A percentile compares a stretch with the other conserved stretches of the same genome.
Conservation (phyloP, 2,888 invertebrate genomes). For the Ochropleura leucogaster region DNA sequence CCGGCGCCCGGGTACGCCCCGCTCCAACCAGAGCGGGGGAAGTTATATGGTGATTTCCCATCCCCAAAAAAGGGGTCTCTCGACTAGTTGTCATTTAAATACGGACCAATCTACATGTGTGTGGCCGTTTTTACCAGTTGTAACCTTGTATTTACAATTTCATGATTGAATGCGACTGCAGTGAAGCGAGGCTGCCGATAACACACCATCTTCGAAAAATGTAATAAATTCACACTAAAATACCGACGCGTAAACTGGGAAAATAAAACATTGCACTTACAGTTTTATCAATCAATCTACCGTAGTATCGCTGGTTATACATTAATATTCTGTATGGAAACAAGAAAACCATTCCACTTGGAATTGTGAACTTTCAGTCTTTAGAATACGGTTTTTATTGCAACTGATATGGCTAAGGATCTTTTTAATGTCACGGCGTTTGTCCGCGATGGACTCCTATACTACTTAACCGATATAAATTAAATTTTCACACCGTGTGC, state of each 20-base stretch:
- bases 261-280: conserved; percentile 30
- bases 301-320: neutral
- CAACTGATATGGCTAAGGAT: neutral
- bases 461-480: too few species aligned
- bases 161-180: conserved; percentile 27
- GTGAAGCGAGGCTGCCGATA: conserved; percentile 41
- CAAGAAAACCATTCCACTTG: neutral
- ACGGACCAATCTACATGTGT: neutral
- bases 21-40: too few species aligned
- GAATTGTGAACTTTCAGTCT: neutral
- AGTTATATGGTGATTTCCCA: too few species aligned
- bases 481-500: too few species aligned
- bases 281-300: conserved; percentile 19
- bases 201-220: conserved; percentile 35
- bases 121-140: neutral
- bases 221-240: conserved; percentile 28
- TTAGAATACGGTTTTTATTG: neutral
- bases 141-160: conserved; percentile 11
- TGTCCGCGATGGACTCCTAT: too few species aligned
- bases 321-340: neutral
- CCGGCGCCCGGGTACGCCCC: too few species aligned
- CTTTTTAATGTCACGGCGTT: too few species aligned
- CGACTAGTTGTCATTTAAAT: neutral
- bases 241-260: conserved; percentile 6
- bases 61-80: too few species aligned